Percentiles rank a stretch among this genome's conserved stretches.
phyloP scores from a whole-genome alignment of 2,797 vertebrate species.

The Diglossa cyanea region DNA sequence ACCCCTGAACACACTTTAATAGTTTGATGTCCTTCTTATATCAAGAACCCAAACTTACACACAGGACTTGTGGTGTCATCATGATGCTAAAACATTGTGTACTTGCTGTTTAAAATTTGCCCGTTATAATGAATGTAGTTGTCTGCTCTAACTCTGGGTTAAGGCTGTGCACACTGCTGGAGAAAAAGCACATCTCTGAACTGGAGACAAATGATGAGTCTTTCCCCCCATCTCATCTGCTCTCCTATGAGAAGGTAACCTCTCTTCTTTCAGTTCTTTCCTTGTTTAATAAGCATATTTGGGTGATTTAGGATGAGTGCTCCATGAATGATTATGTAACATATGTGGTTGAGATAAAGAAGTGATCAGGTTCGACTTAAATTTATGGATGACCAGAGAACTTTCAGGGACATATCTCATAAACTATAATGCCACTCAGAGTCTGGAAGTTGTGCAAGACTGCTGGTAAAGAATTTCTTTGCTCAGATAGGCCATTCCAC shows the following conservation, averaged over 20 bases:
- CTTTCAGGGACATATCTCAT: neutral
- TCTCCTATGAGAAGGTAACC: constrained; percentile 13
- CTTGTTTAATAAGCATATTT: neutral
- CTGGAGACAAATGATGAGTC: neutral
- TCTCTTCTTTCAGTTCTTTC: neutral
- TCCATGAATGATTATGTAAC: neutral
- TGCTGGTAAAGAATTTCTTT: neutral
- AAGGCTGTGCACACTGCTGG: constrained; percentile 44
- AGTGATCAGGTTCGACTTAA: neutral
- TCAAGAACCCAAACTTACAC: neutral
- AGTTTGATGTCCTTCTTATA: neutral
- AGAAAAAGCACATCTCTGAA: constrained; percentile 46
- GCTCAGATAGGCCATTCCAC: neutral
- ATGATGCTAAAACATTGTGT: neutral
- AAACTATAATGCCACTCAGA: neutral
- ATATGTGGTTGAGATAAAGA: neutral
- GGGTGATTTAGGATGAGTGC: neutral
- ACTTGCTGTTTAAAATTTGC: neutral
- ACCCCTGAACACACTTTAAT: neutral
- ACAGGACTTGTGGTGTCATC: neutral
- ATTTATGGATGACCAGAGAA: neutral
- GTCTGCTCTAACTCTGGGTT: neutral
- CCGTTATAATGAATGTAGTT: neutral
- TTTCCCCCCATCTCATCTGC: neutral
- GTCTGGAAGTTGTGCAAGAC: neutral